A percentile compares a stretch with the other conserved stretches of the same genome.
These are phyloP conservation scores for Eilema griseolum DNA, from an alignment of 2,888 invertebrate species.

Conservation along the genomic window DNA sequence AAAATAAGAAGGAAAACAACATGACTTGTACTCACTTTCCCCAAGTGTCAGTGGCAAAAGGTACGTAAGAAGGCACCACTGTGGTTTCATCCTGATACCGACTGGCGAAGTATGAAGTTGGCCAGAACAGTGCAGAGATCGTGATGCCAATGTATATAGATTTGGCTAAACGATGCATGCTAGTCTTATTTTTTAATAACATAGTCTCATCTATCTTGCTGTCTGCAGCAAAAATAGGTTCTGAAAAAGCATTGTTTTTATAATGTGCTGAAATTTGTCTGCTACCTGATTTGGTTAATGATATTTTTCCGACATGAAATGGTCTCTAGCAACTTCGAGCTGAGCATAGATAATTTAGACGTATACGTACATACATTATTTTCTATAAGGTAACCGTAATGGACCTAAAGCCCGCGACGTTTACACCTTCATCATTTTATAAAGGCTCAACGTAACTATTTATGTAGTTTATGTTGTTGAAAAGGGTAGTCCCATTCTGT, in stretches of 20 bases:
- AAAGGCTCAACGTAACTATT: no score
- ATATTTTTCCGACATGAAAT: no score
- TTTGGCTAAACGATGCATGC: constrained; percentile 44
- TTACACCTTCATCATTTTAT: no score
- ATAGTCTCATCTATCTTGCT: constrained; percentile 47
- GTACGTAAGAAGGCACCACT: constrained; percentile 50
- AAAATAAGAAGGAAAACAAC: neutral
- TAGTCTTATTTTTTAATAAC: constrained; percentile 40
- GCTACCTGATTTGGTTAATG: no score
- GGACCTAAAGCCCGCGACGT: no score
- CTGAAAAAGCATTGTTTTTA: constrained; percentile 39
- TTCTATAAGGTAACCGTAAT: no score
- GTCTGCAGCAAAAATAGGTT: constrained; percentile 54
- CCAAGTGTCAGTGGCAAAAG: constrained; percentile 57
- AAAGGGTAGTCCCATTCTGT: no score
- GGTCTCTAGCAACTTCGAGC: no score
- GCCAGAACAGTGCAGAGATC: constrained; percentile 37
- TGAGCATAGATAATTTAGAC: no score
- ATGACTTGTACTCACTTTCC: constrained; percentile 45
- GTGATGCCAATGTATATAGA: constrained; percentile 22
- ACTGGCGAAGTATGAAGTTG: constrained; percentile 37
- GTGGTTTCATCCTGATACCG: constrained; percentile 46
- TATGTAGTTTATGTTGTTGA: no score
- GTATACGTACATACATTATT: no score
- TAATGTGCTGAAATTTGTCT: neutral